phyloP scores from a whole-genome alignment of 1,140 invertebrate species.

The Calliphora vicina region DNA sequence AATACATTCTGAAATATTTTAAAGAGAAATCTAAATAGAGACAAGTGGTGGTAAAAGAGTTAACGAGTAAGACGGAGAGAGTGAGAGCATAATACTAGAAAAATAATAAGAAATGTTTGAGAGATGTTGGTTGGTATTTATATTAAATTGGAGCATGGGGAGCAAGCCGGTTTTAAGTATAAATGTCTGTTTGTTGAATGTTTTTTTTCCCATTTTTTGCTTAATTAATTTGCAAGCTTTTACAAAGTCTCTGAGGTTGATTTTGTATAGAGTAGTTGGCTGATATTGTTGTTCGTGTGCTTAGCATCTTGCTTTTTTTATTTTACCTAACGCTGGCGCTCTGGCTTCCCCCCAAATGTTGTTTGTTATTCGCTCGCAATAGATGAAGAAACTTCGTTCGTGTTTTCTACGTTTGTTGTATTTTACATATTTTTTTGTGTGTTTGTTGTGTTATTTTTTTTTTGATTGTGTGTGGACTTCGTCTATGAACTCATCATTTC shows the following conservation, averaged over 20 bases:
- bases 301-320: background rate
- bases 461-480: background rate
- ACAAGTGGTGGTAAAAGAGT: background rate
- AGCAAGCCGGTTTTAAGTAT: constrained; percentile 2
- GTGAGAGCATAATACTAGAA: background rate
- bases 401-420: background rate
- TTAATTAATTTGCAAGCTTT: constrained; percentile 8
- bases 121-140: too few relatives aligned
- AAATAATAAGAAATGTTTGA: background rate
- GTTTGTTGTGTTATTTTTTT: too few relatives aligned
- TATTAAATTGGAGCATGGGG: constrained; percentile 6
- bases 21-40: background rate
- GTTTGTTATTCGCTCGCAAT: background rate
- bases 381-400: background rate
- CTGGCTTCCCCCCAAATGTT: background rate
- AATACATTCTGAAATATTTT: background rate
- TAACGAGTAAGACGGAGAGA: background rate
- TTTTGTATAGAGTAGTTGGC: background rate
- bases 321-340: background rate
- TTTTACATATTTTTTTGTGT: background rate
- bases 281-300: background rate
- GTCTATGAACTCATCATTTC: constrained; percentile 25
- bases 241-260: background rate
- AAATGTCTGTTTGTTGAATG: background rate
- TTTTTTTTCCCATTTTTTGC: background rate